Evolutionary conservation across 1,140 invertebrate species (phyloP), one percentile per base, ranked within the genome.

Genomic region (Diploscapter pachys): DNA sequence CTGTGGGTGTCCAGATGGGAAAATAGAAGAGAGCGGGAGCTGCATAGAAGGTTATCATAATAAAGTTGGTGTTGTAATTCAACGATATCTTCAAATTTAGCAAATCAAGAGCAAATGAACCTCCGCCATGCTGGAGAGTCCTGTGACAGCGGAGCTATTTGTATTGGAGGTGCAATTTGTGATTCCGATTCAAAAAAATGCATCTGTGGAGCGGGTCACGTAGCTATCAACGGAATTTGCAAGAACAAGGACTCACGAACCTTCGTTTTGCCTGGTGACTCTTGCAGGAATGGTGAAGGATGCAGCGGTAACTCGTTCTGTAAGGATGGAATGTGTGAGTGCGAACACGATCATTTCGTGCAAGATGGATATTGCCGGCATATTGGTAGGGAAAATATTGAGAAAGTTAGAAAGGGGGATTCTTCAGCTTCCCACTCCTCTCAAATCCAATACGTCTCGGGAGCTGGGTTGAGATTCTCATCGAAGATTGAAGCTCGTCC

Each of bases 131-230:
- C 81, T 13, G 80, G 80, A 59, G 59, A 62, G n/a, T 53, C 73
- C 9, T 81, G 80, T 53, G 63, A 64, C 8, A 53, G 78, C 62
- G 72, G 76, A 31, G 75, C 81, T 53, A 52, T 81, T 3, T 81
- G 80, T 67, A 53, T 67, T 48, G 80, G 80, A 5, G 80, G 80
- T 13, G 80, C 80, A 3, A 78, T 81, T 67, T 81, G 80, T 64
- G 80, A 81, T 71, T 63, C 62, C 63, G 72, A 75, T 71, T 52
- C 3, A 6, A 54, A 73, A 55, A 70, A 57, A n/a, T 81, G 80
- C 71, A 75, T 78, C n/a, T 81, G 80, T 70, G 80, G 78, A 2
- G 70, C 70, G 4, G 69, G 76, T 11, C 80, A 81, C 64, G 51
- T 56, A 3, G 62, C 70, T 49, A 70, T 63, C 8, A 61, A 70